A percentile compares a stretch with the other conserved stretches of the same genome.
These are phyloP conservation scores for Muntiacus reevesi DNA, from an alignment of 2,113 vertebrate genomes.

Conservation along the genomic window DNA sequence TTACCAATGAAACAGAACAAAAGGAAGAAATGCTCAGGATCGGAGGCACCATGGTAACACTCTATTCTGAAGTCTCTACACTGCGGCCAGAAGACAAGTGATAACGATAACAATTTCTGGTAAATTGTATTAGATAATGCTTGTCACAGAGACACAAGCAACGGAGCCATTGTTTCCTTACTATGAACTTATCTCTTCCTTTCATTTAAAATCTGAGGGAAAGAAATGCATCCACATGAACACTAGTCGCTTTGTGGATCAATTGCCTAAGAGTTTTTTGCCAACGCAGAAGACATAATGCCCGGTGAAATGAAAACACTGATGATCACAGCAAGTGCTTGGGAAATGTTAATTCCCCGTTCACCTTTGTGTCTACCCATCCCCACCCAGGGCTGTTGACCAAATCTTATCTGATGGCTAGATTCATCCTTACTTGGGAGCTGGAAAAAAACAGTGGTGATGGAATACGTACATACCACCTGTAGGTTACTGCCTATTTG, in stretches of 20 bases:
- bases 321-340: background rate
- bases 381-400: background rate
- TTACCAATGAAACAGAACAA: slow-evolving; percentile 40
- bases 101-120: slow-evolving; percentile 58
- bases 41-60: slow-evolving; percentile 42
- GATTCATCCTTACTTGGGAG: background rate
- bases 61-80: background rate
- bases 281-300: background rate
- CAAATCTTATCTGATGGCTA: background rate
- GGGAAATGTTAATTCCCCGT: background rate
- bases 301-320: background rate
- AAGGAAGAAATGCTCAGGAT: slow-evolving; percentile 54
- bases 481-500: background rate
- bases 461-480: background rate
- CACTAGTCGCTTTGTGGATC: background rate
- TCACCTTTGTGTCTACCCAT: background rate
- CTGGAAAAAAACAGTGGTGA: background rate
- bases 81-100: slow-evolving; percentile 23
- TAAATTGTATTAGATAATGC: slow-evolving; percentile 56
- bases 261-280: background rate
- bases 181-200: slow-evolving; percentile 65
- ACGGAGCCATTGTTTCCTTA: slow-evolving; percentile 63
- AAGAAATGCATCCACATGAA: slow-evolving; percentile 50
- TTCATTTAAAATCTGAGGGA: slow-evolving; percentile 72
- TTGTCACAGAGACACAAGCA: slow-evolving; percentile 51